These are phyloP conservation scores for Eutrigla gurnardus DNA, from an alignment of 2,797 vertebrate species.

Conservation along the genomic window DNA sequence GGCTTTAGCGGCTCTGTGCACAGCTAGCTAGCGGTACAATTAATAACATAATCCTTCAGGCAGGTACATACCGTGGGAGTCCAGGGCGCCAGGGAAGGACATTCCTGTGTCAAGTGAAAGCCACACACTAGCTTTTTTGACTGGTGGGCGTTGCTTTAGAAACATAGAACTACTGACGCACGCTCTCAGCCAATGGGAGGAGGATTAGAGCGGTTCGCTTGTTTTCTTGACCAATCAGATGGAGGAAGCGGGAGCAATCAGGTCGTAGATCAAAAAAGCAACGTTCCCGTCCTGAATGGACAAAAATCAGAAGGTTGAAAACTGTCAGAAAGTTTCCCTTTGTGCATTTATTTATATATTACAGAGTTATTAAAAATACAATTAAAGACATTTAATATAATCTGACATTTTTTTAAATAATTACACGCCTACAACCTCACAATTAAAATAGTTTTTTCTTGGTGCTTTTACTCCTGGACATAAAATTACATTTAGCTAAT, in stretches of 20 bases:
- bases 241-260: slow-evolving; percentile 47
- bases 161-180: slow-evolving; percentile 20
- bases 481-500: not conserved
- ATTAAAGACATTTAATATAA: not conserved
- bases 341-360: no score
- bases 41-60: slow-evolving; percentile 50
- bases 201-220: fast-evolving
- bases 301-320: not conserved
- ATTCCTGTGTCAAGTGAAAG: slow-evolving; percentile 70
- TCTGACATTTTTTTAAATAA: not conserved
- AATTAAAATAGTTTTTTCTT: not conserved
- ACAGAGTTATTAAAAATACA: no score
- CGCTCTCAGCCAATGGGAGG: slow-evolving; percentile 49
- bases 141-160: slow-evolving; percentile 29
- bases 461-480: no score
- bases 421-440: not conserved
- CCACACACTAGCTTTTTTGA: slow-evolving; percentile 61
- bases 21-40: slow-evolving; percentile 9
- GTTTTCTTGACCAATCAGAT: slow-evolving; percentile 56
- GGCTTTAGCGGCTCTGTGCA: slow-evolving; percentile 8
- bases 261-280: slow-evolving; percentile 25
- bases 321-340: slow-evolving; percentile 1
- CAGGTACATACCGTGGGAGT: slow-evolving; percentile 62
- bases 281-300: not conserved
- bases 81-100: slow-evolving; percentile 75